These are phyloP conservation scores for Ptychadena robeensis DNA, from an alignment of 2,797 vertebrate species.

Conservation along the genomic window DNA sequence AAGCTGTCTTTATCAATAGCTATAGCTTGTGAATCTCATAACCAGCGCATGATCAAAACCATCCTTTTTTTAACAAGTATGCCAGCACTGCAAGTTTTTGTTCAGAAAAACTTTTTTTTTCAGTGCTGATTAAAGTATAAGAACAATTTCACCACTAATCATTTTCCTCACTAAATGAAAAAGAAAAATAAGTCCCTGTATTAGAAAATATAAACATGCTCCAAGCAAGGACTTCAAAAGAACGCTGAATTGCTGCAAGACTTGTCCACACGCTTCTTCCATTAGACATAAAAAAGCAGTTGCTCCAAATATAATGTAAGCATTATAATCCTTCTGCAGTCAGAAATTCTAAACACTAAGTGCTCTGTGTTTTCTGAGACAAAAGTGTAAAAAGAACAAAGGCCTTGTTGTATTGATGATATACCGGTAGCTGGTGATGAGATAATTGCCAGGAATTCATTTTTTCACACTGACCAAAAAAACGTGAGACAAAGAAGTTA, in stretches of 20 bases:
- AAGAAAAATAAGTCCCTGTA: constrained; percentile 37
- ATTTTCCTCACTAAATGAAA: constrained; percentile 37
- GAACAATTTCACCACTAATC: constrained; percentile 42
- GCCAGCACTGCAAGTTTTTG: constrained; percentile 1
- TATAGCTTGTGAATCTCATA: not conserved
- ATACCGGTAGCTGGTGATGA: constrained; percentile 26
- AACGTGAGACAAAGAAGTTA: not conserved
- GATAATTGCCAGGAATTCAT: constrained; percentile 47
- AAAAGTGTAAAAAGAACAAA: constrained; percentile 52
- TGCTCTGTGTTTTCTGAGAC: constrained; percentile 36
- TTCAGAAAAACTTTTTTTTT: not conserved
- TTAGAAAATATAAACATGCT: constrained; percentile 45
- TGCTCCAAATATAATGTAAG: constrained; percentile 48
- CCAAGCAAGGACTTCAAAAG: constrained; percentile 34
- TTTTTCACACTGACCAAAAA: constrained; percentile 22
- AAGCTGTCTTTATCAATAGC: not conserved
- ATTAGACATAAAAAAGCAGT: constrained; percentile 25
- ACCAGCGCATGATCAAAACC: not conserved
- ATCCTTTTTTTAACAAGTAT: not conserved
- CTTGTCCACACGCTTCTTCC: constrained; percentile 37
- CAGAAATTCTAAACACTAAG: constrained; percentile 40
- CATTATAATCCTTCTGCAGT: constrained; percentile 46
- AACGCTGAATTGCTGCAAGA: constrained; percentile 35
- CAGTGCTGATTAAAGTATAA: constrained; percentile 15
- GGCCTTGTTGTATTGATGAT: constrained; percentile 39